Percentiles rank a stretch among this genome's conserved stretches.
Evolutionary conservation across 2,113 vertebrate species (phyloP).

Genomic region (Passer domesticus): DNA sequence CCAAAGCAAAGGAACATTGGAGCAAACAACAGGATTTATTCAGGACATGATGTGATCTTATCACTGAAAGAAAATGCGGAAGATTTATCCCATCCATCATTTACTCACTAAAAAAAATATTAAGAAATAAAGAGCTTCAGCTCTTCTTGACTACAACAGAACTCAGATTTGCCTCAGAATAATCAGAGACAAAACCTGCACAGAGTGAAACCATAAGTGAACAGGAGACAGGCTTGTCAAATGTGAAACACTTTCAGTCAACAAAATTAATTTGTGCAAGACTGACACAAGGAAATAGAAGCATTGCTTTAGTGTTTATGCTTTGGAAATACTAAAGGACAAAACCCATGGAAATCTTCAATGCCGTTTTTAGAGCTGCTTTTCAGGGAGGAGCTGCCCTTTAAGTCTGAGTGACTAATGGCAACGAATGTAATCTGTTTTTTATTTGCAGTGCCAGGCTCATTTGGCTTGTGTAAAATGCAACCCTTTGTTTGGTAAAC

Average conservation of each 20-base stretch:
- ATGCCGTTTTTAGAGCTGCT: conserved; percentile 27
- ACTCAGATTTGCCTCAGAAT: background rate
- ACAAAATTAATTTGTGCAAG: background rate
- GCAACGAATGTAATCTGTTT: conserved; percentile 64
- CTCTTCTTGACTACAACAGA: background rate
- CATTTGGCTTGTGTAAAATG: conserved; percentile 69
- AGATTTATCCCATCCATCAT: background rate
- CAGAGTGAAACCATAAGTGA: background rate
- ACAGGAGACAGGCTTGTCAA: background rate
- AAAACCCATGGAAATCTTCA: conserved; percentile 41
- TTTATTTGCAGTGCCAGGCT: conserved; percentile 71
- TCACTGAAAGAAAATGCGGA: background rate
- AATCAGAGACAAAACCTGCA: background rate
- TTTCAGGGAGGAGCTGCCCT: conserved; percentile 68
- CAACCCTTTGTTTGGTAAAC: conserved; percentile 72
- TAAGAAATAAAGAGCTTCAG: background rate
- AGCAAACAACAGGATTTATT: background rate
- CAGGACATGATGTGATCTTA: background rate
- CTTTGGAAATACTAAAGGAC: conserved; percentile 23
- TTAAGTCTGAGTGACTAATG: conserved; percentile 61
- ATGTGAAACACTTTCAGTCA: background rate
- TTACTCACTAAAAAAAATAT: background rate
- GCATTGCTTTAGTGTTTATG: background rate
- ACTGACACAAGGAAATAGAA: background rate
- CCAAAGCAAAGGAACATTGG: background rate